These are phyloP conservation scores for Chelon auratus DNA, from an alignment of 2,797 vertebrate genomes.

Conservation along the genomic window DNA sequence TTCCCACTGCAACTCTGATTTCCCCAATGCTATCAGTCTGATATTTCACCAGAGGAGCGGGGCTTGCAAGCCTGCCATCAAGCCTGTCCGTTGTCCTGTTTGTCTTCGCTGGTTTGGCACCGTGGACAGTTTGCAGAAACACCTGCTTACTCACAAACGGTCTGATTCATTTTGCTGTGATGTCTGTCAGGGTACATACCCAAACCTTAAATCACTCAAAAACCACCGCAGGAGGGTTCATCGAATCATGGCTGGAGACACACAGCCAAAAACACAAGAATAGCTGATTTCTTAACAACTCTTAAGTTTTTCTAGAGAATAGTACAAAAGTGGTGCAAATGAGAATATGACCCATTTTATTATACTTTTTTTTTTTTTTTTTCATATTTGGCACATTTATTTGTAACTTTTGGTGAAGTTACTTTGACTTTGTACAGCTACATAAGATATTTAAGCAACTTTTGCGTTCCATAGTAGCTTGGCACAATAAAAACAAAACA, in stretches of 20 bases:
- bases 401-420: not conserved
- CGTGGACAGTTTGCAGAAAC: conserved; percentile 82
- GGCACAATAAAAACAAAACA: conserved; percentile 11
- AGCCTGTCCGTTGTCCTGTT: conserved; percentile 84
- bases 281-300: conserved; percentile 40
- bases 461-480: conserved; percentile 28
- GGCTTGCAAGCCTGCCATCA: conserved; percentile 79
- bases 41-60: conserved; percentile 82
- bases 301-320: not conserved
- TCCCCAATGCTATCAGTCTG: conserved; percentile 79
- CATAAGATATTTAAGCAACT: not conserved
- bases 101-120: conserved; percentile 85
- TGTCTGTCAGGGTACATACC: conserved; percentile 80
- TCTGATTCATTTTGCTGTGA: conserved; percentile 76
- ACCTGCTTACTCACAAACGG: conserved; percentile 83
- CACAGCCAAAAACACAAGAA: conserved; percentile 47
- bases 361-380: not conserved
- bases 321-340: conserved; percentile 13
- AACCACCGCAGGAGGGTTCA: conserved; percentile 84
- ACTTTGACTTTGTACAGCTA: conserved; percentile 42
- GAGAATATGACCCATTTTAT: conserved; percentile 6
- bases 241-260: conserved; percentile 74
- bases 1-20: conserved; percentile 80
- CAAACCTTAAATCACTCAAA: conserved; percentile 80
- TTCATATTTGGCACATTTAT: conserved; percentile 17